A percentile compares a stretch with the other conserved stretches of the same genome.
Conservation (phyloP, 2,797 vertebrate genomes). For the Sitta carolinensis region DNA sequence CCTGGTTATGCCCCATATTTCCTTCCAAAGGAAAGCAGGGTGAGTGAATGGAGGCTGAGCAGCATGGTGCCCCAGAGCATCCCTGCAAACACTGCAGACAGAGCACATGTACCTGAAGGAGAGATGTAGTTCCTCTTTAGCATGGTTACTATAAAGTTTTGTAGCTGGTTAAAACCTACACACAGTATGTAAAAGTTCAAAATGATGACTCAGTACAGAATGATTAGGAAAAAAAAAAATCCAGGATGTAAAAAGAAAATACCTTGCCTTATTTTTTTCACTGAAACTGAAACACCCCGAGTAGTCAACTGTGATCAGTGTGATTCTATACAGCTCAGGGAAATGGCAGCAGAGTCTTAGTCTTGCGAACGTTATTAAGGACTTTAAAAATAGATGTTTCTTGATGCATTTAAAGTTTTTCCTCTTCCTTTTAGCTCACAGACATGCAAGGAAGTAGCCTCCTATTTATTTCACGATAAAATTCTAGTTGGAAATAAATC, state of each 20-base stretch:
- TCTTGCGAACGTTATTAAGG: neutral
- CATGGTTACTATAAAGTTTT: neutral
- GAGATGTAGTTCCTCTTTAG: neutral
- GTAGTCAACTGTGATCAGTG: neutral
- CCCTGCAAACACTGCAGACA: neutral
- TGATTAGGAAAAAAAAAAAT: neutral
- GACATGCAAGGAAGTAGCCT: neutral
- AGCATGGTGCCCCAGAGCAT: neutral
- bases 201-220: neutral
- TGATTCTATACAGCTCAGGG: neutral
- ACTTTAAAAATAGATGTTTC: neutral
- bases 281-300: fast-evolving
- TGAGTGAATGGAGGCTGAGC: neutral
- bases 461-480: neutral
- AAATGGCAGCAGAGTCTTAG: neutral
- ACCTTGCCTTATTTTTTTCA: neutral
- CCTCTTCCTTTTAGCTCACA: neutral
- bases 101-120: neutral
- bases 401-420: neutral
- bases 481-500: neutral
- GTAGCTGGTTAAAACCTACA: neutral
- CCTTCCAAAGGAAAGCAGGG: neutral
- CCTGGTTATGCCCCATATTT: neutral
- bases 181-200: neutral
- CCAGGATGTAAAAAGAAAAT: neutral